Conservation (phyloP, 2,797 vertebrate genomes). For the Tokudaia tokunoshimensis region DNA sequence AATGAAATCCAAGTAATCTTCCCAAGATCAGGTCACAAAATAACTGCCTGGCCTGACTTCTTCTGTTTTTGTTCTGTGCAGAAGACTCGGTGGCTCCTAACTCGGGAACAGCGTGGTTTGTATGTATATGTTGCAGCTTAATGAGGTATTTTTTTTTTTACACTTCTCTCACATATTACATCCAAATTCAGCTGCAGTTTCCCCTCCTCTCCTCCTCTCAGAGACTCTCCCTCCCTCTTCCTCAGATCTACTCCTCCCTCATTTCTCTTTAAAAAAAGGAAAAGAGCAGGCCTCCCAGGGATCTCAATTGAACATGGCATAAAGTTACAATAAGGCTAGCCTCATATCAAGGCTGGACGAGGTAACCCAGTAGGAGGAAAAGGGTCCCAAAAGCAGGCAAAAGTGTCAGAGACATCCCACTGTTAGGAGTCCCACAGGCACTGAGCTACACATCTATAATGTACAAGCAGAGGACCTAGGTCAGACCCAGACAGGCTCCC, state of each 20-base stretch:
- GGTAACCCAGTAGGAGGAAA: neutral
- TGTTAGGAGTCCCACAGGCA: neutral
- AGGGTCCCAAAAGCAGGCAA: neutral
- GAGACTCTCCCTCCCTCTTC: neutral
- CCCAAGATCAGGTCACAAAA: neutral
- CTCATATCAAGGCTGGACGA: neutral
- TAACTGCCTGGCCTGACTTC: neutral
- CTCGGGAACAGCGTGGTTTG: neutral
- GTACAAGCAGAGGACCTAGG: neutral
- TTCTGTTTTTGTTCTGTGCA: neutral
- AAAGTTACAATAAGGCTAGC: neutral
- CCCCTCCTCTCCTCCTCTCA: neutral
- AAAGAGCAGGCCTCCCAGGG: neutral
- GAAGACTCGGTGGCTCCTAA: neutral
- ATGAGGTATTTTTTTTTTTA: neutral
- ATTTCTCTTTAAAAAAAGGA: neutral
- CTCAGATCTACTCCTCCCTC: neutral
- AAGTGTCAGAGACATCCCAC: neutral
- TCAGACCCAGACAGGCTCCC: neutral
- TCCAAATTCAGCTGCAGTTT: neutral
- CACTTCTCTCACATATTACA: neutral
- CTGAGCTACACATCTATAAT: neutral
- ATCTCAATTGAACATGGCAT: neutral
- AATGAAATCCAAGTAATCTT: slow-evolving; percentile 12
- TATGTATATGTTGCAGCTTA: neutral